Percentiles rank a stretch among this genome's conserved stretches.
Conservation (phyloP, 1,140 invertebrate genomes). For the Elymnias hypermnestra region DNA sequence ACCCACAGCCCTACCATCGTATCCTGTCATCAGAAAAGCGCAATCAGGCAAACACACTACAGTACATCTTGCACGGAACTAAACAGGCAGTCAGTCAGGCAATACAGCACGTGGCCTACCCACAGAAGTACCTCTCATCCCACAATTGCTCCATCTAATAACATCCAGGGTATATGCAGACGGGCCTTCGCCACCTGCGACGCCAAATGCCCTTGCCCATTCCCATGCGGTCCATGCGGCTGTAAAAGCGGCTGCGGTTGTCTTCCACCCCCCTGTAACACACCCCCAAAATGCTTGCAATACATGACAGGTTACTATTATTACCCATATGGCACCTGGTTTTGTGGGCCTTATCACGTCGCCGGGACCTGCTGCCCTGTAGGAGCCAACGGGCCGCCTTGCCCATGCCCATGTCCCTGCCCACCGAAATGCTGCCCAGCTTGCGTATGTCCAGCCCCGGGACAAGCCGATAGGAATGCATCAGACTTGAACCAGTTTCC, state of each 20-base stretch:
- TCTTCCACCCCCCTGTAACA: conserved; percentile 34
- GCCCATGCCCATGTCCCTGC: conserved; percentile 25
- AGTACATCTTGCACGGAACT: not conserved
- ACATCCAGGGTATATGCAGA: too few species aligned
- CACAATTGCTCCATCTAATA: too few species aligned
- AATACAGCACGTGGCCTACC: not conserved
- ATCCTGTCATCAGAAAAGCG: conserved; percentile 1
- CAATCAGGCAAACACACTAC: not conserved
- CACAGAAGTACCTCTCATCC: too few species aligned
- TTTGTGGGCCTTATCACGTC: conserved; percentile 57
- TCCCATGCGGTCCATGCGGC: conserved; percentile 25
- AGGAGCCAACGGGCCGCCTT: conserved; percentile 15
- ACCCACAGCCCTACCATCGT: too few species aligned
- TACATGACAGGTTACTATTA: conserved; percentile 54
- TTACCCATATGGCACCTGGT: conserved; percentile 64
- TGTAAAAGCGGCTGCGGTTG: conserved; percentile 26
- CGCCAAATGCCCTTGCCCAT: conserved; percentile 4
- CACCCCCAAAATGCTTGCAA: conserved; percentile 32
- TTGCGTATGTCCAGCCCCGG: conserved; percentile 1
- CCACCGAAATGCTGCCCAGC: conserved; percentile 11
- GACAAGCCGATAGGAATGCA: conserved; percentile 8
- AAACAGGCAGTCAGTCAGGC: not conserved
- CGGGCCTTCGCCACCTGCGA: too few species aligned
- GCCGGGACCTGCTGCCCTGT: conserved; percentile 33
- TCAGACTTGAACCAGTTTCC: not conserved